Base-by-base conservation (phyloP, 2,113 vertebrate species). In the Muntiacus reevesi region DNA sequence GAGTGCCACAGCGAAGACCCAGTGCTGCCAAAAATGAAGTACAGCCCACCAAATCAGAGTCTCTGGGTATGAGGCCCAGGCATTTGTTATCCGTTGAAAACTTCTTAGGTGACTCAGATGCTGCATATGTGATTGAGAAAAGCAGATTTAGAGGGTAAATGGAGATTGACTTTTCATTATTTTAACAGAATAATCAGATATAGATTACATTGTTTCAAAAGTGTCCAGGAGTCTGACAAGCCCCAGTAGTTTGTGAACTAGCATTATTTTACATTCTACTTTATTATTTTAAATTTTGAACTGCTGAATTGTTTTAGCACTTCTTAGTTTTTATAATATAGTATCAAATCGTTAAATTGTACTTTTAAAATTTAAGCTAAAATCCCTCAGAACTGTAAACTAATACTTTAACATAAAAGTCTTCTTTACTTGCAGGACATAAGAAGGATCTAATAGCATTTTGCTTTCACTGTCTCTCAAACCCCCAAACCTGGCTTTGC, bases 251-350 rank as follows among this genome's bases (percentile, higher is more conserved):
- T 95, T 93, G 9, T 8, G 67, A 82, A 90, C 82, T 52, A 85
- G 55, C 43, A 78, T 54, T 52, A 36, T 89, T 86, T 87, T 86
- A 40, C 89, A 82, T 55, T 95, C 21, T 4, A 67, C 82, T 93
- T n/a, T 71, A 60, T 89, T 97, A 71, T 89, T 96, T 95, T 74
- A 43, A 92, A 94, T 90, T 95, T 89, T 92, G 47, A 95, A 55
- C 45, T 88, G 27, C 59, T 97, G 60, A 89, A 76, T 85, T 79
- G 84, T 67, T 59, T 92, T 78, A 82, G 30, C 36, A 89, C 21
- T 79, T 87, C 17, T 97, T 94, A 36, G 40, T 55, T 85, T 90
- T 96, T 84, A 45, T 95, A 86, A 36, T 50, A 2, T 93, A 83
- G 50, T 81, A 88, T 62, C 79, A 67, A 67, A 76, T 89, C 50